Conservation (phyloP, 2,113 vertebrate species). For the Dromaius novaehollandiae region DNA sequence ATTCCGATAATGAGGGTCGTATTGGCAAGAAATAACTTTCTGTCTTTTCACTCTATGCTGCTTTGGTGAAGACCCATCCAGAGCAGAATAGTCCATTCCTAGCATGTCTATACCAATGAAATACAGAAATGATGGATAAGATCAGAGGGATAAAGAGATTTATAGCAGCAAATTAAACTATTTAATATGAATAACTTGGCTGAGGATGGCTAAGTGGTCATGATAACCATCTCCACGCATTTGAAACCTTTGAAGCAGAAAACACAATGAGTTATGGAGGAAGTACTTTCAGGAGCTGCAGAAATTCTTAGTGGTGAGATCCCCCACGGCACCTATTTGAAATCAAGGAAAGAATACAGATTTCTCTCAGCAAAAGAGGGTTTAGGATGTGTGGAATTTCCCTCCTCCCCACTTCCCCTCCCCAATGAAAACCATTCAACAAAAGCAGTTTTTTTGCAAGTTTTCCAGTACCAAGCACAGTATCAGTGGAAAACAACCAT, state of each 20-base stretch:
- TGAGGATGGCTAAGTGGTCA: not conserved
- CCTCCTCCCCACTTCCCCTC: not conserved
- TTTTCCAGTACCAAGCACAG: not conserved
- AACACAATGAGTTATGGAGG: not conserved
- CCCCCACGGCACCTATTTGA: not conserved
- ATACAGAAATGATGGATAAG: not conserved
- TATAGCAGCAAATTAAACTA: slow-evolving; percentile 11
- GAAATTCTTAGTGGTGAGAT: not conserved
- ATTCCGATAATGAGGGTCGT: not conserved
- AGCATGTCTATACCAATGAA: not conserved
- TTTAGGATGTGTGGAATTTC: not conserved
- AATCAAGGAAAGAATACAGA: not conserved
- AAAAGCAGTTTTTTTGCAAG: not conserved
- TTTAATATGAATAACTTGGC: not conserved
- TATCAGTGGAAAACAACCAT: not conserved
- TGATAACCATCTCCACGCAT: not conserved
- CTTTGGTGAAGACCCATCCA: not conserved
- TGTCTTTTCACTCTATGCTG: not conserved
- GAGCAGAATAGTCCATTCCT: not conserved
- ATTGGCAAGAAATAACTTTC: not conserved
- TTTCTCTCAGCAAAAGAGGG: not conserved
- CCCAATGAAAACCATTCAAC: not conserved
- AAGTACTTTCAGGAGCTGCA: not conserved
- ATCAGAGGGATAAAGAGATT: not conserved
- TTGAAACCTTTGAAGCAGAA: not conserved